Base-by-base conservation (phyloP, 1,140 invertebrate species). In the Cydia strobilella region DNA sequence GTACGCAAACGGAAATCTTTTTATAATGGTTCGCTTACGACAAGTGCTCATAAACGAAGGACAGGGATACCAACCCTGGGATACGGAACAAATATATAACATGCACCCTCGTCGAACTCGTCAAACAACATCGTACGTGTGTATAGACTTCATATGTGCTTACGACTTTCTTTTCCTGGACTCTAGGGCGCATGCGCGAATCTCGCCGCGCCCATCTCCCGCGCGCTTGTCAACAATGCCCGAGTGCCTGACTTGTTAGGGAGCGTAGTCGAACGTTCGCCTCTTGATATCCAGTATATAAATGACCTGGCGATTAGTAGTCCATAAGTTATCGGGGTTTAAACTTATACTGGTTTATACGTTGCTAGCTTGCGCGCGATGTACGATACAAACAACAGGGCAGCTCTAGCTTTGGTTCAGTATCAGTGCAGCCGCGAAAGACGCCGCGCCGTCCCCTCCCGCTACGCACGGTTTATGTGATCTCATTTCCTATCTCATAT, bases 361-460 rank as follows among this genome's bases (percentile, higher is more conserved):
- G 18, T 59, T 59, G 2, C 54, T n/a, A 59, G 6, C n/a, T n/a
- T 23, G 9, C 18, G 54, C 9, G 3, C n/a, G 54, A 1, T 10
- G 9, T 59, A 23, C 10, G 54, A 23, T 59, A 59, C 15, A 59
- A 59, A 59, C 54, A 59, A 23, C 54, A 9, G 51, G 54, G 54
- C 20, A 59, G 54, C 54, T 59, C 18, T 59, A 59, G 65, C 65
- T 27, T 3, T 77, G 78, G 80, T 82, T 73, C 80, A 89, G 83
- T 87, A 81, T 80, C 75, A 82, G 82, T 84, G 79, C 78, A 83
- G 76, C 84, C 79, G 83, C 84, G 87, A 79, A 48, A 83, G 74
- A 82, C 79, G 27, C 80, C 80, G 81, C 74, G 76, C 76, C 84
- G 83, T 35, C 65, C 27, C 74, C 45, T 72, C 27, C 27, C 72